Evolutionary conservation across 1,140 invertebrate genomes (phyloP).

Genomic region (Lepidurus couesii): DNA sequence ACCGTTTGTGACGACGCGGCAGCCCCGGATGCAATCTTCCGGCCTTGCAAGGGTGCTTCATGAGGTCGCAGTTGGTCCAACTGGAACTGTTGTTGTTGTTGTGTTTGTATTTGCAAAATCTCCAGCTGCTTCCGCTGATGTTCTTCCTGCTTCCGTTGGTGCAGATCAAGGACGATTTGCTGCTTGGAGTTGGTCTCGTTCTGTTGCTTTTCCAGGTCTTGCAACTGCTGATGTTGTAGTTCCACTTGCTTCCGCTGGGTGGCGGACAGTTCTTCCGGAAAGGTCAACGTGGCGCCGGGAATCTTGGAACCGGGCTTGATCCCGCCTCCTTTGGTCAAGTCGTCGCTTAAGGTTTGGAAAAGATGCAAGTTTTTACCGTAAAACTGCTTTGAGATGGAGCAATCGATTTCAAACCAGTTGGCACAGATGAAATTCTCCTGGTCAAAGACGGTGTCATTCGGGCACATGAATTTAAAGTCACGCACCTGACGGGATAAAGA

Average conservation of each 20-base stretch:
- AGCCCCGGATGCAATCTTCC: neutral
- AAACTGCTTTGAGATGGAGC: slow-evolving; percentile 67
- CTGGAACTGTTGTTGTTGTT: slow-evolving; percentile 1
- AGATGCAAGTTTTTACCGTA: slow-evolving; percentile 53
- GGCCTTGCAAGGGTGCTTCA: neutral
- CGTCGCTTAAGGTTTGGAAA: slow-evolving; percentile 25
- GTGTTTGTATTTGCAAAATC: neutral
- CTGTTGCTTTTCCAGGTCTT: slow-evolving; percentile 29
- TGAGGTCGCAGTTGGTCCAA: neutral
- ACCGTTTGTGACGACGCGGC: neutral
- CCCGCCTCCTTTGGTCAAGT: neutral
- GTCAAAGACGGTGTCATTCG: slow-evolving; percentile 85
- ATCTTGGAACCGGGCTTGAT: neutral
- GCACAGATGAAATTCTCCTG: slow-evolving; percentile 87
- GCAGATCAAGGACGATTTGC: slow-evolving; percentile 18
- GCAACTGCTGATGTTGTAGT: slow-evolving; percentile 26
- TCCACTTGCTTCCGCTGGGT: slow-evolving; percentile 26
- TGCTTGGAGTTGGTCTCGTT: slow-evolving; percentile 14
- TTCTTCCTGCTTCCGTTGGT: slow-evolving; percentile 24
- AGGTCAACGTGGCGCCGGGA: neutral
- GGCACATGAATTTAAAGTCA: slow-evolving; percentile 79
- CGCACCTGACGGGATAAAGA: slow-evolving; percentile 52
- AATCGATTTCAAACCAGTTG: slow-evolving; percentile 82
- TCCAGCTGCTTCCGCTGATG: slow-evolving; percentile 30
- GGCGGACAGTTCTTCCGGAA: neutral